Evolutionary conservation across 2,888 invertebrate species (phyloP), one percentile per base, ranked within the genome.

Genomic region (Teleiodes luculella): DNA sequence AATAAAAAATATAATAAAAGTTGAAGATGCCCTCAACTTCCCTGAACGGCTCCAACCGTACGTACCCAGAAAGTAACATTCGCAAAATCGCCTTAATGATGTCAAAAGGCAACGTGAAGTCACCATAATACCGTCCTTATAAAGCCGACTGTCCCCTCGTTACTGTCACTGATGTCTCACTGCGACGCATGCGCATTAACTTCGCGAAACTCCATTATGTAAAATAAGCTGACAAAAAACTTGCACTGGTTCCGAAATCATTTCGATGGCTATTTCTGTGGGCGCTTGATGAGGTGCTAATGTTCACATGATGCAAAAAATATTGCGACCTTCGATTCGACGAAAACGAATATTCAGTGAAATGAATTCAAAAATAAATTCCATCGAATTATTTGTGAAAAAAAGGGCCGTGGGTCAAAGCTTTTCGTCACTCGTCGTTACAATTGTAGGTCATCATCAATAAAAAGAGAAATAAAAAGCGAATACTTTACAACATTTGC

Each of bases 111-210:
- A 78, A 80, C 79, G 11, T n/a, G 11, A n/a, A 24, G 24, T 11
- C n/a, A 20, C 43, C 41, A 80, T 84, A 83, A 86, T 80, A 76
- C 75, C 75, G 75, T 64, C 86, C 86, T 70, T 86, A 85, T 82
- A 80, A 72, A 82, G 85, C 67, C 63, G 65, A 36, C 11, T 62
- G 65, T 65, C 68, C 65, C 80, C 86, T 86, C 86, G 86, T 86
- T 86, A 86, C 80, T 86, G 86, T 84, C 83, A 68, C 68, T 77
- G 84, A 85, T 83, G 71, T 81, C 84, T 86, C 81, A 86, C 86
- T 86, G 81, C 13, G 36, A n/a, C 24, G 39, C 51, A 51, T 1
- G 69, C 67, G 72, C 74, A 74, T 76, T 76, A 75, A 74, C 71
- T 72, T 69, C 75, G 70, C 67, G 58, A 59, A 60, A 57, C 61